Evolutionary conservation across 2,888 invertebrate genomes (phyloP).

Genomic region (Latrodectus hesperus): DNA sequence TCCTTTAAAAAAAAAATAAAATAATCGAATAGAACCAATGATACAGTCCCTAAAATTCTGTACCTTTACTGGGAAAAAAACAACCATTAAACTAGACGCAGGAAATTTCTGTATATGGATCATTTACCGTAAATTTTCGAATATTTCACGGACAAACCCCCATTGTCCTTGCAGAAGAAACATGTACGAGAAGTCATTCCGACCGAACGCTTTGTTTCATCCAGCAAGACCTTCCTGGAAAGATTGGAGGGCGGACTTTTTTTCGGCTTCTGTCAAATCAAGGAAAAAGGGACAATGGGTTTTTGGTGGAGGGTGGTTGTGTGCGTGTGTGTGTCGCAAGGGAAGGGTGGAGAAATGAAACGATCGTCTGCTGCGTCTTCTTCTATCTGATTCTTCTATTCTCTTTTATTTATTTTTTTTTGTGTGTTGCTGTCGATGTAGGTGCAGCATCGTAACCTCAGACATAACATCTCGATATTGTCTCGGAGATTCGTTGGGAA

Average conservation of each 20-base stretch:
- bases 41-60: no score
- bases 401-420: background rate
- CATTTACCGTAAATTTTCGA: slow-evolving; percentile 5
- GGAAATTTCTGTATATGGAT: background rate
- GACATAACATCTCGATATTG: slow-evolving; percentile 9
- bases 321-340: slow-evolving; percentile 33
- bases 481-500: slow-evolving; percentile 14
- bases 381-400: slow-evolving; percentile 9
- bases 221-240: slow-evolving; percentile 37
- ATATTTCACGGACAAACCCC: slow-evolving; percentile 11
- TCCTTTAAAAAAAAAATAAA: no score
- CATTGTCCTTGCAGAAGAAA: slow-evolving; percentile 9
- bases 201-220: background rate
- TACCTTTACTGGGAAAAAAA: no score
- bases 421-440: background rate
- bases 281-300: slow-evolving; percentile 58
- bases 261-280: slow-evolving; percentile 50
- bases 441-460: background rate
- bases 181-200: background rate
- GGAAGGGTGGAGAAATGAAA: slow-evolving; percentile 7
- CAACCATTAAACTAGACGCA: background rate
- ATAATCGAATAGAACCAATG: no score
- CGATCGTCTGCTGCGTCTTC: slow-evolving; percentile 2
- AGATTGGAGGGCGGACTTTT: background rate
- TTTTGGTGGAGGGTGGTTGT: background rate